Conservation (phyloP, 2,797 vertebrate species). For the Falco novaeseelandiae region DNA sequence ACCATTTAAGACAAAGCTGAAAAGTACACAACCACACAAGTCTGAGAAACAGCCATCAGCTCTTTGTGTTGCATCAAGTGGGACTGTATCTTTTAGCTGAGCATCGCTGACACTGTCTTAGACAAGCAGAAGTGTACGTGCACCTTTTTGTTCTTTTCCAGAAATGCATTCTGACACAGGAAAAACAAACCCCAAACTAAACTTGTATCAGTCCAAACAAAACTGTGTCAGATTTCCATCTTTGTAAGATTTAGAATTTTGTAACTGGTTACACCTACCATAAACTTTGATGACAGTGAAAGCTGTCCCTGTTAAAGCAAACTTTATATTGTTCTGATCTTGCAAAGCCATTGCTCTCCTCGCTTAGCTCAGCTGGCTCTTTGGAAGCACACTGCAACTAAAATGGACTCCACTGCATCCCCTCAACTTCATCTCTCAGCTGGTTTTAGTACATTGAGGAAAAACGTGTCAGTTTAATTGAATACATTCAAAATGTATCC, state of each 20-base stretch:
- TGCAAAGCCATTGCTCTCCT: not conserved
- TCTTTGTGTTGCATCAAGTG: not conserved
- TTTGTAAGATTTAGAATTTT: not conserved
- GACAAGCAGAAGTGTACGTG: rapidly evolving
- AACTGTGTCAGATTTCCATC: not conserved
- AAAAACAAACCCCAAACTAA: not conserved
- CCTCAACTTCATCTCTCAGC: not conserved
- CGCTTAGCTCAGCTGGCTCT: not conserved
- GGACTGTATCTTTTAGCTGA: not conserved
- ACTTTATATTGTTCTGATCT: not conserved
- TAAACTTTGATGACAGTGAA: not conserved
- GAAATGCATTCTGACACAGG: not conserved
- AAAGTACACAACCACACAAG: not conserved
- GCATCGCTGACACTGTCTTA: not conserved
- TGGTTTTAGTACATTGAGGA: not conserved
- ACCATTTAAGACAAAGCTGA: not conserved
- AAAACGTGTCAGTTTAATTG: not conserved
- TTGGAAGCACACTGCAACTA: not conserved
- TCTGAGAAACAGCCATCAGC: not conserved
- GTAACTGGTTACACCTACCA: not conserved
- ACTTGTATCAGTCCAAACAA: not conserved
- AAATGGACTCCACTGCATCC: not conserved
- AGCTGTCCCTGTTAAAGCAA: not conserved
- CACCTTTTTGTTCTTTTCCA: not conserved
- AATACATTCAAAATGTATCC: not conserved